Base-by-base conservation (phyloP, 2,888 invertebrate genomes). In the Ctena decussata region DNA sequence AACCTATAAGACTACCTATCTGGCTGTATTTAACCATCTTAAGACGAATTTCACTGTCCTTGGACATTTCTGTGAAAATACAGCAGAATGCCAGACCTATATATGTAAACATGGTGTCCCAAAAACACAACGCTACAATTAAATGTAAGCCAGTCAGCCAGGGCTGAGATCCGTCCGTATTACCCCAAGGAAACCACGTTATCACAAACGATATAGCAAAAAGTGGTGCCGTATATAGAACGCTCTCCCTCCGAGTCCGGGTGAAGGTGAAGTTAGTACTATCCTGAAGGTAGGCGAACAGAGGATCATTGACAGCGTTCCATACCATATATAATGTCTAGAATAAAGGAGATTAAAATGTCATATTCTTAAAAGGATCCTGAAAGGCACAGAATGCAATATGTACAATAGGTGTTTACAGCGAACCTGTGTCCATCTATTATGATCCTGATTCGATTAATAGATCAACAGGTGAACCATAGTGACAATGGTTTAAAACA, bases 231-330 rank as follows among this genome's bases (percentile, higher is more conserved):
- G 96, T 94, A 73, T 94, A 94, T 24, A 95, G 92, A 85, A 96
- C 95, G 65, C 96, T 95, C 57, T 94, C 93, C 15, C 96, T 90
- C 3, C 96, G 93, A 27, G 94, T 95, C 73, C 92, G 93, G 21
- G 96, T 92, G 92, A 95, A 95, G 35, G 81, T 76, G 44, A 82
- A 92, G 12, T 86, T 89, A 30, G 92, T 89, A 24, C 91, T 94
- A 87, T 95, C 95, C 80, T 95, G 95, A 1, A 93, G 84, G 83
- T 96, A 96, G 12, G 96, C 96, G 89, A 96, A 96, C 53, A 96
- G 85, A 0, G 96, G 96, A 82, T 96, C 96, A 85, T 96, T 96
- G 35, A 96, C 86, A 0, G 96, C 95, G 88, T 96, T 96, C 96
- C 96, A 96, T 8, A 96, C 80, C 92, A 96, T 91, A 85, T 95